Base-by-base conservation (phyloP, 1,140 invertebrate species). In the Macrocentrus cingulum region DNA sequence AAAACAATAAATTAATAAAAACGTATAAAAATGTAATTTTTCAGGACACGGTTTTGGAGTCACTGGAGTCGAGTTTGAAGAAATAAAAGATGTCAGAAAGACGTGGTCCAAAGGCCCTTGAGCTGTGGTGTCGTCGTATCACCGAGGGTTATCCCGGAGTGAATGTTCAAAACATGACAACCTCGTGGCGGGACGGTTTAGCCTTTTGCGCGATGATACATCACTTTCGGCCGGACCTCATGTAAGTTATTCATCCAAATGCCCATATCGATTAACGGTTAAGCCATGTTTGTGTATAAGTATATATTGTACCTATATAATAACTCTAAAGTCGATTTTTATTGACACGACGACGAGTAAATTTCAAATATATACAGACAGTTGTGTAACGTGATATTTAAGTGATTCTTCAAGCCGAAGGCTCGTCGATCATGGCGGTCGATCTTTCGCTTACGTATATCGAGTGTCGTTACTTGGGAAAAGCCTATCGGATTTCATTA, bases 191-290 rank as follows among this genome's bases (percentile, higher is more conserved):
- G 64, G 89, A 95, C 81, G 95, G 95, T 46, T 85, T 98, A 41
- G 93, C 92, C 22, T 98, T 97, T 80, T 98, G 95, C 83, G 95
- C 95, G 46, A 87, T 98, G 76, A 95, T 98, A 68, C 95, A 97
- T 81, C 89, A 94, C 73, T 97, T 95, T 81, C 85, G 94, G 69
- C 95, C 95, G 29, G 94, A 97, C 79, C 84, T 97, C 60, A 95
- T 98, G 94, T 97, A 83, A 95, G 92, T 91, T n/a, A n/a, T n/a
- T n/a, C n/a, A n/a, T 13, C 13, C 36, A 39, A 4, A 13, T 39
- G 36, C 13, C 36, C 7, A 39, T 15, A 39, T 39, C 4, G 13
- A 39, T 39, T 39, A 39, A 39, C 36, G 2, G 36, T 39, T 39
- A 39, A 44, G 11, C 13, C 15, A 20, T 44, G 18, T 15, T n/a